phyloP scores from a whole-genome alignment of 2,888 invertebrate species.

The Mythimna lalbum region DNA sequence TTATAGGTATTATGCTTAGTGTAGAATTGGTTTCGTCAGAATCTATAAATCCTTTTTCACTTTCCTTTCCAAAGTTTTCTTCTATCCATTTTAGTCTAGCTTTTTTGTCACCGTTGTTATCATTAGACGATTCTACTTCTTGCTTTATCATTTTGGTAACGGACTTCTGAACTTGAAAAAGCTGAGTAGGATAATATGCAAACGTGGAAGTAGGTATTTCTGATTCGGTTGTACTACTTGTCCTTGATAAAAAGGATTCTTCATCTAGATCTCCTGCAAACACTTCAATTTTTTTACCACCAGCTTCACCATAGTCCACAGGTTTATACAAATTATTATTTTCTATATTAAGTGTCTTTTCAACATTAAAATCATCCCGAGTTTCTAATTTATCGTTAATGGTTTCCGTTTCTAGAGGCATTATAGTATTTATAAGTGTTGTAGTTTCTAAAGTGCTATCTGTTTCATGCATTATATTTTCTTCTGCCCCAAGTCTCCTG shows the following conservation, averaged over 20 bases:
- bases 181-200: slow-evolving; percentile 6
- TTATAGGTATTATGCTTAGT: background rate
- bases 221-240: slow-evolving; percentile 12
- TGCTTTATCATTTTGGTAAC: slow-evolving; percentile 28
- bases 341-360: slow-evolving; percentile 11
- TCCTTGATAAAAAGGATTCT: slow-evolving; percentile 37
- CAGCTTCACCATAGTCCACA: background rate
- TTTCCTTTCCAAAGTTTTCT: slow-evolving; percentile 70
- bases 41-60: slow-evolving; percentile 43
- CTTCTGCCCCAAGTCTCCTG: slow-evolving; percentile 11
- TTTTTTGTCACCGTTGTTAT: slow-evolving; percentile 39
- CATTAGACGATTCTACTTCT: slow-evolving; percentile 27
- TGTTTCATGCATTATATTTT: slow-evolving; percentile 21
- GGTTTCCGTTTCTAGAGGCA: slow-evolving; percentile 23
- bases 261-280: slow-evolving; percentile 65
- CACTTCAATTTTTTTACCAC: slow-evolving; percentile 60
- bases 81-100: slow-evolving; percentile 71
- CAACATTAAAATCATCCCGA: background rate
- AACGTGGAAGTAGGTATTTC: slow-evolving; percentile 10
- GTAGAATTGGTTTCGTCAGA: slow-evolving; percentile 29
- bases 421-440: slow-evolving; percentile 12
- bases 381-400: slow-evolving; percentile 20
- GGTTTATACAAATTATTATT: slow-evolving; percentile 19
- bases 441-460: slow-evolving; percentile 23
- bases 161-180: background rate